Evolutionary conservation across 2,797 vertebrate species (phyloP).

Genomic region (Ispidina picta): DNA sequence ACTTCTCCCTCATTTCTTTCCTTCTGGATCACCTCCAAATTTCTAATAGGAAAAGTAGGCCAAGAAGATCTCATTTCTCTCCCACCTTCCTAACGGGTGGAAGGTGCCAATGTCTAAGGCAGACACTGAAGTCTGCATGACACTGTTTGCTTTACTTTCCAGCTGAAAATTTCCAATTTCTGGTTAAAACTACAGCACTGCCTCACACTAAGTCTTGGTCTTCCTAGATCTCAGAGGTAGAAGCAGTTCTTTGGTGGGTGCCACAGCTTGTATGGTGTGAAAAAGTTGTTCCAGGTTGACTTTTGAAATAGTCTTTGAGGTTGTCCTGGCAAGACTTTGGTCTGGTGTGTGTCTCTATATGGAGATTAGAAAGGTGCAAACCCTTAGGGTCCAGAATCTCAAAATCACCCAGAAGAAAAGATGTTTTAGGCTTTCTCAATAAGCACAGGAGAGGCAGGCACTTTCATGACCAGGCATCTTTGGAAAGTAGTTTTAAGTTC

Average conservation of each 20-base stretch:
- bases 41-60: slow-evolving; percentile 29
- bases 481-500: neutral
- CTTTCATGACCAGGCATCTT: neutral
- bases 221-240: neutral
- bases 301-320: neutral
- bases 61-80: slow-evolving; percentile 5
- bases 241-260: neutral
- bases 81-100: neutral
- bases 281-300: neutral
- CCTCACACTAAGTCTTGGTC: neutral
- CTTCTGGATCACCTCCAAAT: slow-evolving; percentile 41
- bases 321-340: neutral
- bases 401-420: neutral
- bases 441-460: neutral
- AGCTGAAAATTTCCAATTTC: neutral
- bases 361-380: neutral
- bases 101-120: neutral
- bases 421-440: neutral
- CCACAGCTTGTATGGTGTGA: neutral
- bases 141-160: neutral
- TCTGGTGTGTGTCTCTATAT: neutral
- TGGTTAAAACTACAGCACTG: neutral
- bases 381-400: no score
- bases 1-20: slow-evolving; percentile 26
- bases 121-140: neutral